A percentile compares a stretch with the other conserved stretches of the same genome.
Conservation (phyloP, 2,797 vertebrate genomes). For the Bradypodion ventrale region DNA sequence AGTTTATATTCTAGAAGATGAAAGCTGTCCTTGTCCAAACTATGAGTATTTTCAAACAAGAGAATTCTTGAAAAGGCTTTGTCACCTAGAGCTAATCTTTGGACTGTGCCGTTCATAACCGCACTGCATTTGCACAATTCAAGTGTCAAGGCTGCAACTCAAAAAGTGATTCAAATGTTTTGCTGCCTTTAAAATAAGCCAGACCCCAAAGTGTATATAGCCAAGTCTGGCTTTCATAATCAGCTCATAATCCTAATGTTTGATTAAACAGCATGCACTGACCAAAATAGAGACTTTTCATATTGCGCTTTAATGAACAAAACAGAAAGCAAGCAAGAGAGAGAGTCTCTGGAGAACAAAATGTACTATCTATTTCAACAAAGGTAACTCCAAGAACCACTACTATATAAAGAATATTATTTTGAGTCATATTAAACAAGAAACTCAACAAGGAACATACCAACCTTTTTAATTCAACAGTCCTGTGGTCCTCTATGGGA, state of each 20-base stretch:
- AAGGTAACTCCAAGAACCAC: slow-evolving; percentile 49
- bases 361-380: slow-evolving; percentile 52
- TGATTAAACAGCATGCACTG: slow-evolving; percentile 70
- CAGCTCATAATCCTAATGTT: slow-evolving; percentile 64
- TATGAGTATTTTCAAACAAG: slow-evolving; percentile 3
- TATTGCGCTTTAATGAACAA: slow-evolving; percentile 69
- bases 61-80: slow-evolving; percentile 15
- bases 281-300: slow-evolving; percentile 67
- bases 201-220: slow-evolving; percentile 52
- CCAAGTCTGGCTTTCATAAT: slow-evolving; percentile 67
- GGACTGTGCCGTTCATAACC: slow-evolving; percentile 42
- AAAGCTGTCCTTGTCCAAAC: not conserved
- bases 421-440: too few species aligned
- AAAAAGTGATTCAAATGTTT: slow-evolving; percentile 64
- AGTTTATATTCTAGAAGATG: not conserved
- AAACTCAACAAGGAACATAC: too few species aligned
- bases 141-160: slow-evolving; percentile 43
- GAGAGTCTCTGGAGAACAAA: slow-evolving; percentile 58
- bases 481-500: too few species aligned
- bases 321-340: slow-evolving; percentile 67
- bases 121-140: slow-evolving; percentile 54
- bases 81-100: slow-evolving; percentile 41
- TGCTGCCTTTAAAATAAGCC: slow-evolving; percentile 42
- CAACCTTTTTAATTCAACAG: too few species aligned
- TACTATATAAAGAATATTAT: slow-evolving; percentile 4